Base-by-base conservation (phyloP, 2,797 vertebrate genomes). In the Pogonophryne albipinna region DNA sequence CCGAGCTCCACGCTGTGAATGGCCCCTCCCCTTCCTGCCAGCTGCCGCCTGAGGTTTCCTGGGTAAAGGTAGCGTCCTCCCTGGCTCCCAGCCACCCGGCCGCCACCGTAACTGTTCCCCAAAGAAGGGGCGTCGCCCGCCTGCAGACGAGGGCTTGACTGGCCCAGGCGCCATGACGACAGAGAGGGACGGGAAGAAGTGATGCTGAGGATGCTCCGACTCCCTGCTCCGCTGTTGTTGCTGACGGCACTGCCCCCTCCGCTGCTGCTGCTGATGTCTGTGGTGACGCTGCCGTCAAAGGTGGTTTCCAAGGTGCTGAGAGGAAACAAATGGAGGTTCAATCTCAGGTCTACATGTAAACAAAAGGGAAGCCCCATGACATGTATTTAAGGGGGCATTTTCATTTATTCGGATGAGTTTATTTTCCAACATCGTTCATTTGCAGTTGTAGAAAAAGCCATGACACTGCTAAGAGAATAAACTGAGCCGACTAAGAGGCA, bases 221-320 rank as follows among this genome's bases (percentile, higher is more conserved):
- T 87, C 0, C 85, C 69, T 27, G 84, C 69, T 27, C 47, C 83
- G 3, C 77, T 66, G 65, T n/a, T 86, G 78, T 52, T 87, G 73
- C 27, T 66, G 55, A 76, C 23, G 0, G 78, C 34, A 2, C 96
- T 3, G 53, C 27, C 3, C 12, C 80, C 68, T 0, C 95, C 95
- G 8, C 96, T 88, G 63, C 96, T n/a, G n/a, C n/a, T 91, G 87
- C 91, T 96, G 86, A 97, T 95, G 61, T 99, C 99, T 0, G 98
- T 98, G 58, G 98, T 98, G 87, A 98, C 94, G 0, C 86, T 95
- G 87, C 95, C 94, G 67, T 99, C 98, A 8, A 99, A 98, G 0
- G 98, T 98, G 3, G 98, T 98, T 90, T 99, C 98, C 94, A 99
- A 84, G 0, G 97, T 97, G 95, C 98, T 99, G 56, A 34, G 45